Evolutionary conservation across 2,113 vertebrate species (phyloP).

Genomic region (Phalacrocorax pelagicus): DNA sequence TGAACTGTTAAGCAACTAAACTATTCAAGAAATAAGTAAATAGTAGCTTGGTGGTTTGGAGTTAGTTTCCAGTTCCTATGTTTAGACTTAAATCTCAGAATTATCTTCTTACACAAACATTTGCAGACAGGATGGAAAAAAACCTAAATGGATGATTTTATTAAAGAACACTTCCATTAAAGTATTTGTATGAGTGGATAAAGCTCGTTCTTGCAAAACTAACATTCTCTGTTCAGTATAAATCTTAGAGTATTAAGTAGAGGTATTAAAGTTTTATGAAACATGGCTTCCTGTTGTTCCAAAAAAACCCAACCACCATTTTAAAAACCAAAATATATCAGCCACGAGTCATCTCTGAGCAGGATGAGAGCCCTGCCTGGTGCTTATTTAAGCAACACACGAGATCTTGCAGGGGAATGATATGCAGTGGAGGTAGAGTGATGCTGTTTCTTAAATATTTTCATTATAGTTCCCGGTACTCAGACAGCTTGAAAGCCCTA

Average conservation of each 20-base stretch:
- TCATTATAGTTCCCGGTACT: not conserved
- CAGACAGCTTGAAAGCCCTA: not conserved
- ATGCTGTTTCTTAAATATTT: not conserved
- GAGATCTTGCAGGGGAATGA: not conserved
- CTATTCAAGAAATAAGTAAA: not conserved
- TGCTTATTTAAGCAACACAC: not conserved
- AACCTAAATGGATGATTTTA: not conserved
- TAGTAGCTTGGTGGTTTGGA: not conserved
- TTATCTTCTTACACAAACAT: not conserved
- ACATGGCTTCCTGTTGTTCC: not conserved
- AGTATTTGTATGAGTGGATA: not conserved
- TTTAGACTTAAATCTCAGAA: not conserved
- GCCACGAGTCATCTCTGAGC: not conserved
- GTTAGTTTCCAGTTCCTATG: not conserved
- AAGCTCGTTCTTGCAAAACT: not conserved
- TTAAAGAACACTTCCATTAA: not conserved
- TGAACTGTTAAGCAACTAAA: not conserved
- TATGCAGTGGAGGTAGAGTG: not conserved
- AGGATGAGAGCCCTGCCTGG: not conserved
- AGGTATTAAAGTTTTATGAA: not conserved
- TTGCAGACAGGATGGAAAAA: not conserved
- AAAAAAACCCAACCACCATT: not conserved
- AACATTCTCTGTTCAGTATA: not conserved
- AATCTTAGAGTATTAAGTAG: not conserved
- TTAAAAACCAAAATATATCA: not conserved